Conservation (phyloP, 2,113 vertebrate species). For the Carassius carassius region DNA sequence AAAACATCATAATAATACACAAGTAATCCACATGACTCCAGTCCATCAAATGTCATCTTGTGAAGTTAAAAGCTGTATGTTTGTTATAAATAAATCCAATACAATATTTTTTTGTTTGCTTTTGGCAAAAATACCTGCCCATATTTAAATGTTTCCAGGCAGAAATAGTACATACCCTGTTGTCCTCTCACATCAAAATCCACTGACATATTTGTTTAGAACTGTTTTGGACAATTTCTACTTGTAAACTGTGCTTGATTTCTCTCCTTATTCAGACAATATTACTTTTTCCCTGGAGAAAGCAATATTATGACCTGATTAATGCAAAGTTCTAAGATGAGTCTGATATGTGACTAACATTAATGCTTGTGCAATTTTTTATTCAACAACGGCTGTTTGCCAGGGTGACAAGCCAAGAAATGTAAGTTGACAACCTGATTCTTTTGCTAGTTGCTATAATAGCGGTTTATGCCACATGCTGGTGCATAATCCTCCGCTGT, state of each 20-base stretch:
- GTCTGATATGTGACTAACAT: background rate
- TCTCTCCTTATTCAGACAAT: background rate
- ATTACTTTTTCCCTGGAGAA: background rate
- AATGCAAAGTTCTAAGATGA: background rate
- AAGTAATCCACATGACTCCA: background rate
- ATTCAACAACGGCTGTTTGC: background rate
- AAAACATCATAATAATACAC: background rate
- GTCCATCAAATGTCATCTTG: background rate
- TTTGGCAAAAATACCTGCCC: background rate
- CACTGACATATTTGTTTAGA: background rate
- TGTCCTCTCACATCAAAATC: background rate
- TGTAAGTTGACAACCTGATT: conserved; percentile 7
- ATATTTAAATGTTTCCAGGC: background rate
- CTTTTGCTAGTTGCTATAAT: conserved; percentile 23
- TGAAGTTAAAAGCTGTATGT: background rate
- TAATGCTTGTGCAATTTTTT: background rate
- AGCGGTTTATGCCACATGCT: background rate
- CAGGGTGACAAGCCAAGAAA: background rate
- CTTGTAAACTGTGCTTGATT: background rate
- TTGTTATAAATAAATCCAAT: background rate
- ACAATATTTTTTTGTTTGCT: background rate
- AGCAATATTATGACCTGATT: background rate
- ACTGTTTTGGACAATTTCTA: background rate
- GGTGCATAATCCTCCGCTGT: background rate
- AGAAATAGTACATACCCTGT: background rate